Evolutionary conservation across 2,888 invertebrate species (phyloP), one percentile per base, ranked within the genome.

Genomic region (Cephalotes varians): DNA sequence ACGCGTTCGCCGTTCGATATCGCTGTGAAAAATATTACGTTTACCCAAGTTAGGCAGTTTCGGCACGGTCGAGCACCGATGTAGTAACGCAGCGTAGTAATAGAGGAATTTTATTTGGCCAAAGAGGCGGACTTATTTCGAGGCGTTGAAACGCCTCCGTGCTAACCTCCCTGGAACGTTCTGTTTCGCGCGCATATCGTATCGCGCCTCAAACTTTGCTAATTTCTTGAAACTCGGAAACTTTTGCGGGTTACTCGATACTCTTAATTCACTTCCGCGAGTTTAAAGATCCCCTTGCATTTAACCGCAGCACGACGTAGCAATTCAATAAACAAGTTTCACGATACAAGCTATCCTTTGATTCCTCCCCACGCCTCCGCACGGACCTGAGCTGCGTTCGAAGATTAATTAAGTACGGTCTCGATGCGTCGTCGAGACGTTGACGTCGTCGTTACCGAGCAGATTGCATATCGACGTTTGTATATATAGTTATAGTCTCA

Each of bases 261-360:
- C 90, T 90, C 90, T 88, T 90, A 90, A 90, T 90, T 90, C 90
- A 90, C 87, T 90, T 90, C 86, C 76, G 56, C 82, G 90, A 90
- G 88, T 90, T 90, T 90, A 90, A 90, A 88, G 85, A 89, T 90
- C 87, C 82, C 77, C 81, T 82, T 83, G 89, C 86, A 90, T 90
- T 90, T 90, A 87, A 85, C 87, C 89, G 85, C 87, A 84, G 81
- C 82, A 86, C 87, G 85, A 85, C 85, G 84, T 81, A 82, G 87
- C 86, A 90, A 90, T 90, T 90, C 90, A 86, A 90, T 90, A 90
- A 88, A 90, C 87, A 87, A 85, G 87, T 86, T 87, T 58, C 37
- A 34, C 72, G 67, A 73, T 58, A 65, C 71, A 77, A 81, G 72
- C 40, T 64, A 81, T 37, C 64, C 81, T 60, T 69, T 56, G 74